Base-by-base conservation (phyloP, 1,140 invertebrate species). In the Scaptodrosophila lebanonensis region DNA sequence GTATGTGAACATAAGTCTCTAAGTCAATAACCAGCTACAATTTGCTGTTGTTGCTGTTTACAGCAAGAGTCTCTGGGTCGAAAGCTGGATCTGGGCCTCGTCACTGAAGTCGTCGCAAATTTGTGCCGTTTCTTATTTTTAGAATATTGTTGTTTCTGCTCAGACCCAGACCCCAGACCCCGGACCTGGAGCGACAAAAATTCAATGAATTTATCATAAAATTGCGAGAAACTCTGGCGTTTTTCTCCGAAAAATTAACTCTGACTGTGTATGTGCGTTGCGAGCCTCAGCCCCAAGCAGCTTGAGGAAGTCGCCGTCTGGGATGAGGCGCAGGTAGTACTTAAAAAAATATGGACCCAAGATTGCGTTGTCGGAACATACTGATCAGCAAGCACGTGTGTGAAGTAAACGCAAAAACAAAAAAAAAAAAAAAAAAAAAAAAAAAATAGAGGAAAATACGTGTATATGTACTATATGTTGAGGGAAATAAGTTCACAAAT, bases 201-300 rank as follows among this genome's bases (percentile, higher is more conserved):
- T 85, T 83, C 76, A 68, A 60, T 84, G 76, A 85, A 85, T 85
- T 84, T 72, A 77, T 85, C 71, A 75, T 79, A 68, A 79, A 85
- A 85, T 85, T 84, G 76, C 83, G 72, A 85, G 83, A 85, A 85
- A 85, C 72, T 70, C 60, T 57, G 69, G 58, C 66, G 69, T 71
- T 83, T 85, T 85, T 85, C 83, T 64, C 39, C 48, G 83, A 85
- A 85, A 84, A 77, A 75, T 72, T 54, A 79, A 61, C 71, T 61
- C 54, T 59, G 62, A 38, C 48, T 66, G 38, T 54, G 25, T 49
- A 38, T 47, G 51, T 29, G 29, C n/a, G n/a, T n/a, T n/a, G n/a
- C 12, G 32, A 5, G 32, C 8, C 3, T 33, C 32, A 33, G 8
- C 9, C 32, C 3, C 22, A 25, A 25, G n/a, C n/a, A 25, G 22